phyloP scores from a whole-genome alignment of 2,797 vertebrate species.

The Manis pentadactyla region DNA sequence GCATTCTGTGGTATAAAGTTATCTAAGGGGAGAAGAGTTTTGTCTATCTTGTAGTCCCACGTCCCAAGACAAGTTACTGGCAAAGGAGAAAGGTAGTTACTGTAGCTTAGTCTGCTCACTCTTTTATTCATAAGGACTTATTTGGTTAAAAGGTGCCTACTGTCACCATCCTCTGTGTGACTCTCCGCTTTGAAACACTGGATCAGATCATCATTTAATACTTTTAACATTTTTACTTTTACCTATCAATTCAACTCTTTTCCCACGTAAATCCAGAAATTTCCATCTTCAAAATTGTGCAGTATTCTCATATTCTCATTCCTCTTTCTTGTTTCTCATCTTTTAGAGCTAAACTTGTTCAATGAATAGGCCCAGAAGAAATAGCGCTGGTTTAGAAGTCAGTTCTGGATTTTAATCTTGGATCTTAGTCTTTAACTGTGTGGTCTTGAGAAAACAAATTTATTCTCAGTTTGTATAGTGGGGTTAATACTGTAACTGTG shows the following conservation, averaged over 20 bases:
- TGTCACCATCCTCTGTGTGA: not conserved
- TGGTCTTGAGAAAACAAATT: not conserved
- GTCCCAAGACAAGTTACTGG: not conserved
- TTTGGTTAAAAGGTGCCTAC: not conserved
- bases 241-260: not conserved
- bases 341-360: not conserved
- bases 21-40: not conserved
- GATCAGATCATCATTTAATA: not conserved
- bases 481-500: not conserved
- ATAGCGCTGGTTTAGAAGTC: not conserved
- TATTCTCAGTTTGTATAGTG: not conserved
- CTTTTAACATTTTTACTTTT: not conserved
- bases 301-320: not conserved
- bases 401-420: constrained; percentile 40
- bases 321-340: not conserved
- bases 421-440: not conserved
- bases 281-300: not conserved
- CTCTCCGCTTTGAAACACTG: not conserved
- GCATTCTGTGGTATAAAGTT: not conserved
- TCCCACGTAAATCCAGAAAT: not conserved
- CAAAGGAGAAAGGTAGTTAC: not conserved
- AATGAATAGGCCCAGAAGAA: not conserved
- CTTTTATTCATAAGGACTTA: not conserved
- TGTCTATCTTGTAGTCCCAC: not conserved
- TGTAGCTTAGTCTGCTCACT: not conserved